Evolutionary conservation across 2,888 invertebrate species (phyloP).

Genomic region (Smittia aterrima): DNA sequence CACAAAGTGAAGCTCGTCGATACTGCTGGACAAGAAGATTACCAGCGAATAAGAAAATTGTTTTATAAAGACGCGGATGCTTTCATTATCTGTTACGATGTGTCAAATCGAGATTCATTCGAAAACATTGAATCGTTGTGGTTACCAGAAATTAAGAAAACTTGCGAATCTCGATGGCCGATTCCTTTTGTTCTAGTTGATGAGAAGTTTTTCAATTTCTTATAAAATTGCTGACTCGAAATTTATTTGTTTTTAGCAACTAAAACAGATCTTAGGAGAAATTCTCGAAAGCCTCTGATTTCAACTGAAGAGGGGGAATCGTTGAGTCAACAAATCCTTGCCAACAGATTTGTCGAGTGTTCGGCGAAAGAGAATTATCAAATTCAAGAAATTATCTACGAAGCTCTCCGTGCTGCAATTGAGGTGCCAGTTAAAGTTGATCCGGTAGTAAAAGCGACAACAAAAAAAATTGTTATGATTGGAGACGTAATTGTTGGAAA

Average conservation of each 20-base stretch:
- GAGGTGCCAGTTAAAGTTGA: slow-evolving; percentile 10
- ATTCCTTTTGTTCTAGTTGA: slow-evolving; percentile 38
- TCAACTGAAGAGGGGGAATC: slow-evolving; percentile 32
- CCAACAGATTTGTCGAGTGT: slow-evolving; percentile 41
- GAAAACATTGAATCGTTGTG: slow-evolving; percentile 38
- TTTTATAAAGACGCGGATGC: slow-evolving; percentile 41
- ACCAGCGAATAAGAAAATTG: slow-evolving; percentile 36
- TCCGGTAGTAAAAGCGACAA: not conserved
- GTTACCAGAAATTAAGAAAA: slow-evolving; percentile 38
- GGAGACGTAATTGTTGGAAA: slow-evolving; percentile 42
- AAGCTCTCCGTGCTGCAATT: slow-evolving; percentile 32
- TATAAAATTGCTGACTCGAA: not conserved
- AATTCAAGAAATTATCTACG: slow-evolving; percentile 30
- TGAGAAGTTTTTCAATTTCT: not conserved
- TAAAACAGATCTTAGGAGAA: slow-evolving; percentile 37
- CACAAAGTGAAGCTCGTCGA: slow-evolving; percentile 39
- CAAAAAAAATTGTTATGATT: slow-evolving; percentile 35
- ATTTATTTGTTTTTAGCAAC: slow-evolving; percentile 22
- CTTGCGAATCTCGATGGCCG: slow-evolving; percentile 12
- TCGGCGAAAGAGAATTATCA: slow-evolving; percentile 37
- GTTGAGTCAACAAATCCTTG: slow-evolving; percentile 13
- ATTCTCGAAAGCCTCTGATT: slow-evolving; percentile 6
- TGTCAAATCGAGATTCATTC: slow-evolving; percentile 37
- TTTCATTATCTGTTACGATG: slow-evolving; percentile 42
- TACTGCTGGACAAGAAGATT: slow-evolving; percentile 42